Evolutionary conservation across 2,113 vertebrate species (phyloP).

Genomic region (Oceanites oceanicus): DNA sequence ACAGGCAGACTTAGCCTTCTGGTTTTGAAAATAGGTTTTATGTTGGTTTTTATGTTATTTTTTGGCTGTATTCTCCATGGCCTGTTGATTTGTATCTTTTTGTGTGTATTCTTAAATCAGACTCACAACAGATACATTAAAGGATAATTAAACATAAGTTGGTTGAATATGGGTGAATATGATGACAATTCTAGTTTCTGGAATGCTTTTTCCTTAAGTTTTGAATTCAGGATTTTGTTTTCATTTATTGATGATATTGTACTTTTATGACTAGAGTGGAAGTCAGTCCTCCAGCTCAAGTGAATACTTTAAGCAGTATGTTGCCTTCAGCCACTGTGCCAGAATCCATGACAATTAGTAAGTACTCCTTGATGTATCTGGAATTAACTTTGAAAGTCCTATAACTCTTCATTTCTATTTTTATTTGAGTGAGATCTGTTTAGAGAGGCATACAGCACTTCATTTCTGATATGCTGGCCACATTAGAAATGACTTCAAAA

Average conservation of each 20-base stretch:
- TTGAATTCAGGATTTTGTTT: background rate
- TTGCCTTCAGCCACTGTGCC: conserved; percentile 81
- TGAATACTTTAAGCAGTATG: conserved; percentile 66
- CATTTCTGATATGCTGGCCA: background rate
- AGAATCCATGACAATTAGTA: conserved; percentile 94
- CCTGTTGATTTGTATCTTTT: background rate
- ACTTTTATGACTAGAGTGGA: conserved; percentile 79
- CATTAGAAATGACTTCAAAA: background rate
- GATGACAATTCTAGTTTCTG: background rate
- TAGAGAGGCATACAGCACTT: background rate
- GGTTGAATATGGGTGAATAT: background rate
- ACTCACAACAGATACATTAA: background rate
- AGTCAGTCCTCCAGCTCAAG: conserved; percentile 71
- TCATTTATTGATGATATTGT: background rate
- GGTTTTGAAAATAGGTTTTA: background rate
- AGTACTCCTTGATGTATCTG: conserved; percentile 65
- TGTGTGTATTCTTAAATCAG: background rate
- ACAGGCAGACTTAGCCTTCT: background rate
- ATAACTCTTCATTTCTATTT: background rate
- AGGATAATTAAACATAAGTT: background rate
- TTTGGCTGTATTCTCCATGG: background rate
- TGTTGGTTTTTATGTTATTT: background rate
- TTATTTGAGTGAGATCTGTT: background rate
- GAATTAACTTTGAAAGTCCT: background rate
- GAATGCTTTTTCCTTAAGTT: background rate